These are phyloP conservation scores for Sinocyclocheilus anshuiensis DNA, from an alignment of 2,113 vertebrate genomes.

Conservation along the genomic window DNA sequence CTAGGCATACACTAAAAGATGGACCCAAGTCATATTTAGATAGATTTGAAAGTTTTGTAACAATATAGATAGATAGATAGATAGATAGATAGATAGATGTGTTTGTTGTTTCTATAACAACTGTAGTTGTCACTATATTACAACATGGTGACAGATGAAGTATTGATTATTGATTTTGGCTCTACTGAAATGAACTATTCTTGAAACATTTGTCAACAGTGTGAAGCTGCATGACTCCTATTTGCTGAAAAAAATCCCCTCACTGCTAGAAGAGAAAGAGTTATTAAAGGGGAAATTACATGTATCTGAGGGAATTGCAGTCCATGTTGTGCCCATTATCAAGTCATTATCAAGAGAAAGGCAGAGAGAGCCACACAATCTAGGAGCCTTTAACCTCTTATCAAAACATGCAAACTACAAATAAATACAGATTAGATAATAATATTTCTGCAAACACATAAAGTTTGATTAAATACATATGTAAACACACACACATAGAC, in stretches of 20 bases:
- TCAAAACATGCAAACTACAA: conserved; percentile 10
- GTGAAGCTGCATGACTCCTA: neutral
- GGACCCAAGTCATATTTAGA: neutral
- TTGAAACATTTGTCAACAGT: neutral
- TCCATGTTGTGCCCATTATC: conserved; percentile 14
- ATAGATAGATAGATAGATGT: neutral
- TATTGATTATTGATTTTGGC: conserved; percentile 21
- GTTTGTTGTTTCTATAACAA: neutral
- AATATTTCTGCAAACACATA: neutral
- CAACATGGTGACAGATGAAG: neutral
- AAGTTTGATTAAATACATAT: neutral
- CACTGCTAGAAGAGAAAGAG: neutral
- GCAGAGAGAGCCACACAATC: neutral
- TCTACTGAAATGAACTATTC: neutral
- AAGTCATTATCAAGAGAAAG: conserved; percentile 21
- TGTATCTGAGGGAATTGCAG: neutral
- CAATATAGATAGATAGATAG: neutral
- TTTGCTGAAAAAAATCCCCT: neutral
- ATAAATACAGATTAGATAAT: neutral
- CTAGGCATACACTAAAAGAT: neutral
- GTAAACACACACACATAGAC: neutral
- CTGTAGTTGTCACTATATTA: neutral
- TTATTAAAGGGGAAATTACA: neutral
- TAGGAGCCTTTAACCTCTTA: neutral
- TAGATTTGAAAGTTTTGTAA: neutral